Evolutionary conservation across 2,888 invertebrate genomes (phyloP), one percentile per base, ranked within the genome.

Genomic region (Athalia circularis): DNA sequence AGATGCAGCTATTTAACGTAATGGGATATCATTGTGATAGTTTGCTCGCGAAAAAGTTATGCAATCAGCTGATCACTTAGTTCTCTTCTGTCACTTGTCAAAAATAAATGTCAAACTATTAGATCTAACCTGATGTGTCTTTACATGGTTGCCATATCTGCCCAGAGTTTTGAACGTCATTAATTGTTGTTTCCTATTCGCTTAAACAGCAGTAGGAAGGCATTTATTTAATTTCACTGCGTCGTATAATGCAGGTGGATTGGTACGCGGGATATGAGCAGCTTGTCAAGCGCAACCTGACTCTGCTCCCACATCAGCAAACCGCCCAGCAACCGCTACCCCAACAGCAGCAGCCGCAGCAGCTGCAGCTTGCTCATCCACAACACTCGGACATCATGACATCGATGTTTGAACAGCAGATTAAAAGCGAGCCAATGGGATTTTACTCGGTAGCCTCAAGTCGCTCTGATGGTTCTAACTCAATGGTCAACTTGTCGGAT

Each of bases 351-450:
- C 83, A 84, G 84, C 84, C 81, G 72, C 87, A 85, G 80, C 83
- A 84, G 61, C 85, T 84, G 80, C 84, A 85, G 84, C 83, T 84
- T 80, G 80, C 80, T 80, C 87, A 86, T 74, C 86, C 84, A 68
- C 86, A 86, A 77, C 83, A 85, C 76, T 80, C 83, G 72, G 87
- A 88, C 85, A 88, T 89, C 84, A 90, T 90, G 90, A 89, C 90
- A 82, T 90, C 90, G 90, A 94, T 94, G 94, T 94, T 94, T 86
- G 94, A 94, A 90, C 94, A 94, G 89, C 94, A 94, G 90, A 94
- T 94, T 88, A 94, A 94, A 90, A 93, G 94, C 85, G 94, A 94
- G 90, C 94, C 94, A 83, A 93, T 94, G 93, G 93, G 93, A 91
- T 94, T 91, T 84, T 91, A 91, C 86, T 90, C 91, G 65, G 88